These are phyloP conservation scores for Aphelenchoides besseyi DNA, from an alignment of 1,140 invertebrate species.

Conservation along the genomic window DNA sequence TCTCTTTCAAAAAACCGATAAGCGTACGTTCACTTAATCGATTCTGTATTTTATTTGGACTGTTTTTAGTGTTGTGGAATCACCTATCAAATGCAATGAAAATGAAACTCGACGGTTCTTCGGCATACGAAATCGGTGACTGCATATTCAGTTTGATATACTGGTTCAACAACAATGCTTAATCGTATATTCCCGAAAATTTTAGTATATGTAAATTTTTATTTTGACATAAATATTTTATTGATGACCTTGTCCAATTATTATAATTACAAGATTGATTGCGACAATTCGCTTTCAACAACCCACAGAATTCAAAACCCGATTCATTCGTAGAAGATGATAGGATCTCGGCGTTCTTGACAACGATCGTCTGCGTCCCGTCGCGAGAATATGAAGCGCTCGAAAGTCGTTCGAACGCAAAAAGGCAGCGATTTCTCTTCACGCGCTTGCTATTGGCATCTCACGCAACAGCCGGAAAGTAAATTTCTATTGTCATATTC, in stretches of 20 bases:
- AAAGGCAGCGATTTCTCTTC: not conserved
- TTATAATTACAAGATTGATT: too few species aligned
- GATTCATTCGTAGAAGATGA: too few species aligned
- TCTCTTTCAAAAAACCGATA: not conserved
- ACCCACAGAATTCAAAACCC: too few species aligned
- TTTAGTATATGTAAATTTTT: too few species aligned
- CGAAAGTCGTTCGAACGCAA: not conserved
- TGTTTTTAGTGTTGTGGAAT: not conserved
- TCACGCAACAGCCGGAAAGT: too few species aligned
- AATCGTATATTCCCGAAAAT: too few species aligned
- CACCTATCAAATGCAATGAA: not conserved
- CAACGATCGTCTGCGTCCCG: too few species aligned
- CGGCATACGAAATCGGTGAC: not conserved
- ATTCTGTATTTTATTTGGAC: not conserved
- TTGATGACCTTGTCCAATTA: too few species aligned
- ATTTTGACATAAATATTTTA: too few species aligned
- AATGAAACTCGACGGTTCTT: not conserved
- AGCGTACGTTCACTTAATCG: not conserved
- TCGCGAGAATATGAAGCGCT: not conserved
- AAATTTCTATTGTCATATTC: too few species aligned
- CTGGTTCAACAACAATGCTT: not conserved
- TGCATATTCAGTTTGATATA: not conserved
- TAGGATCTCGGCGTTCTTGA: too few species aligned
- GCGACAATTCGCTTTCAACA: too few species aligned
- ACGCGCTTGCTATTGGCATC: not conserved